Conservation (phyloP, 1,140 invertebrate species). For the Anoplolepis gracilipes region DNA sequence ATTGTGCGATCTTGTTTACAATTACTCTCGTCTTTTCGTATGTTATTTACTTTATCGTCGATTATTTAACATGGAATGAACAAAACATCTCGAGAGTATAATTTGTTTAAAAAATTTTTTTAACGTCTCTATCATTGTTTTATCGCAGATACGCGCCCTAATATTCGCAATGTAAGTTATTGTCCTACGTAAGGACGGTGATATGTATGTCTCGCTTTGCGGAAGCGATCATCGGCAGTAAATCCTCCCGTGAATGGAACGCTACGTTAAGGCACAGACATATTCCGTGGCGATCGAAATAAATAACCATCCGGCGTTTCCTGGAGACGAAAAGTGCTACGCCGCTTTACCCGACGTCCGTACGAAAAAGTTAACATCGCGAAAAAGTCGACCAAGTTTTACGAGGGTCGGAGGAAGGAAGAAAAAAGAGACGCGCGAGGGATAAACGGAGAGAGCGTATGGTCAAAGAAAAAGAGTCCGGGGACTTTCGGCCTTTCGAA, state of each 20-base stretch:
- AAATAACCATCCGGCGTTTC: constrained; percentile 63
- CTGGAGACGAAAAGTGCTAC: constrained; percentile 12
- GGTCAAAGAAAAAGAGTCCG: constrained; percentile 61
- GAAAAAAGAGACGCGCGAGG: constrained; percentile 36
- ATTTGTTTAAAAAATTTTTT: background rate
- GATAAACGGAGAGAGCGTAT: background rate
- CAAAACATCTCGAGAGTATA: background rate
- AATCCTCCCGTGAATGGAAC: constrained; percentile 58
- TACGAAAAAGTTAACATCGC: background rate
- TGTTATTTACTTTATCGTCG: background rate
- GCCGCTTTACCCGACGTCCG: constrained; percentile 18
- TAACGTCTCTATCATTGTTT: background rate
- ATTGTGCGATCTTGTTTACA: background rate
- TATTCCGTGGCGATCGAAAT: constrained; percentile 54
- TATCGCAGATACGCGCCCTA: background rate
- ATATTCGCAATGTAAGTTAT: constrained; percentile 25
- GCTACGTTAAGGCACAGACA: background rate
- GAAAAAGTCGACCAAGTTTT: constrained; percentile 62
- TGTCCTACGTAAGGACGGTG: background rate
- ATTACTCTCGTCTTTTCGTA: background rate
- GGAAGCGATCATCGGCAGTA: constrained; percentile 65
- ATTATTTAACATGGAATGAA: background rate
- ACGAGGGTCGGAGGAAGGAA: constrained; percentile 40
- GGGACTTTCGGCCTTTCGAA: constrained; percentile 48
- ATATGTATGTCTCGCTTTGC: constrained; percentile 27